Conservation (phyloP, 2,113 vertebrate genomes). For the Lasiurus borealis region DNA sequence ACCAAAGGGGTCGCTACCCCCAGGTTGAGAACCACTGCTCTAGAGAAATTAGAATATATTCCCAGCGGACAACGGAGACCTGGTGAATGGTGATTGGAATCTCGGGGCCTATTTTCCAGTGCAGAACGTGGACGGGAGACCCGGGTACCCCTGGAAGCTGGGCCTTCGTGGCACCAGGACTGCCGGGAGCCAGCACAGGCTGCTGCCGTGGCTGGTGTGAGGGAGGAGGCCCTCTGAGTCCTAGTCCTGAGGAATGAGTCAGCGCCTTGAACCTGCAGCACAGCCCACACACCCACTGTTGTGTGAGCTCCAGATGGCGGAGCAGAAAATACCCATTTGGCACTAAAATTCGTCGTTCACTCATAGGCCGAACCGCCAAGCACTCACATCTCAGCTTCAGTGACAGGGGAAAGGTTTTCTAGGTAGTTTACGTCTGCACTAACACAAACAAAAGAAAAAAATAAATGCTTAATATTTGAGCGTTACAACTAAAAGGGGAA, state of each 20-base stretch:
- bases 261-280: neutral
- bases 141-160: too few species aligned
- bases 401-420: neutral
- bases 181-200: neutral
- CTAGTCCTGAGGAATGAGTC: neutral
- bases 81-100: neutral
- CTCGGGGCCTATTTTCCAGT: neutral
- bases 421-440: neutral
- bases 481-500: neutral
- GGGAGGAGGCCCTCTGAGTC: neutral
- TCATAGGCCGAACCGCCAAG: neutral
- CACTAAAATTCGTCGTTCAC: conserved; percentile 44
- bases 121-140: neutral
- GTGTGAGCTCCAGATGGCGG: conserved; percentile 51
- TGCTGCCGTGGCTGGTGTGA: neutral
- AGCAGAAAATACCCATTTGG: conserved; percentile 59
- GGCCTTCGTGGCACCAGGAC: neutral
- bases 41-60: neutral
- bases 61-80: neutral
- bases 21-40: too few species aligned
- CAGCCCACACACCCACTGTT: conserved; percentile 37
- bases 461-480: neutral
- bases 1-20: too few species aligned
- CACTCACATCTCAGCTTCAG: neutral
- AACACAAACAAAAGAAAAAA: neutral